Base-by-base conservation (phyloP, 2,113 vertebrate genomes). In the Cinclus mexicanus region DNA sequence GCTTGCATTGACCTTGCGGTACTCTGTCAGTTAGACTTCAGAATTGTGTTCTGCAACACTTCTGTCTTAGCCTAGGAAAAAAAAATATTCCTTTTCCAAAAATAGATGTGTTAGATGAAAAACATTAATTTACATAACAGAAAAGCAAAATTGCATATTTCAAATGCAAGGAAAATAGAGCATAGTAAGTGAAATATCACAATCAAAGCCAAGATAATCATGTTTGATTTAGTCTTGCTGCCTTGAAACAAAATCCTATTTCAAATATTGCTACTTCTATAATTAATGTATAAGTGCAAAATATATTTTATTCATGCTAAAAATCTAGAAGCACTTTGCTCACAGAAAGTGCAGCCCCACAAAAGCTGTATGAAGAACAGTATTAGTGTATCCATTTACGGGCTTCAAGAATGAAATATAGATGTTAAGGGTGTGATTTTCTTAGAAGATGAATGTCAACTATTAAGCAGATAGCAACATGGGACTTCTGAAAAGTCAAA, bases 171-270 rank as follows among this genome's bases (percentile, higher is more conserved):
- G 74, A 84, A 95, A 93, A 93, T 69, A 87, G 52, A 94, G 15
- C 72, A 24, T 93, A 86, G 92, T 93, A 78, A 95, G 92, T 95
- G 80, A 95, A 96, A 70, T 80, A 92, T 84, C 90, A 84, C 92
- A 96, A 72, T 95, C 90, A 94, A 93, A 96, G 93, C 83, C 68
- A 90, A 93, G 93, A 93, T 92, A 95, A 95, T 93, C 41, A 79
- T 94, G 86, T 95, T 96, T 97, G 94, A 92, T 95, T 96, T 94
- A 86, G 90, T 81, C 49, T 92, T 89, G 44, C 76, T 93, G 90
- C 69, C n/a, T 93, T 90, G 88, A 94, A 95, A 94, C 83, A 93
- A 87, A 96, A 68, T 60, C 80, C n/a, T 75, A 1, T 92, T 92
- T 94, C 76, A 96, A 92, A 94, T 96, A 94, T 96, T 97, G 41